These are phyloP conservation scores for Buceros bicornis DNA, from an alignment of 2,797 vertebrate species.

Conservation along the genomic window DNA sequence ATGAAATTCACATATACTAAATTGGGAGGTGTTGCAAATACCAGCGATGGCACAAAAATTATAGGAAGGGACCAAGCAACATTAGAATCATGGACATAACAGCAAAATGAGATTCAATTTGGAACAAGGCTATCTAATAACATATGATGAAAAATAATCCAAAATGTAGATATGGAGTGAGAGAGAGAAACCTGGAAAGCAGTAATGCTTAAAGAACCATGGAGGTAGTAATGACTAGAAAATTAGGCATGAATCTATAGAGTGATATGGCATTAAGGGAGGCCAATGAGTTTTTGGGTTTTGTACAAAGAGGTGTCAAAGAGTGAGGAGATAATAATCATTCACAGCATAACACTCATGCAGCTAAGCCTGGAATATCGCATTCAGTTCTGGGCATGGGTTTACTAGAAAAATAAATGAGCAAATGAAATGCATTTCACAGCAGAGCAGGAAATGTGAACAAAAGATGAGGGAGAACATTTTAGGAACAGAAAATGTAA, in stretches of 20 bases:
- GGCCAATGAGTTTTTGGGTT: constrained; percentile 11
- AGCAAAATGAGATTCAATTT: constrained; percentile 31
- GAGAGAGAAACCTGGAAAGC: constrained; percentile 40
- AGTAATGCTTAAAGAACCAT: constrained; percentile 44
- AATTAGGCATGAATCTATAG: constrained; percentile 52
- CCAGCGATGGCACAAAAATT: background rate
- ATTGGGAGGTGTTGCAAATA: constrained; percentile 14
- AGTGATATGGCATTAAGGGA: constrained; percentile 5
- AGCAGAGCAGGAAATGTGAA: background rate
- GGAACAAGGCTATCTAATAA: background rate
- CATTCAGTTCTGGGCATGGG: background rate
- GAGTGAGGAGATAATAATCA: background rate
- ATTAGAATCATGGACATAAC: background rate
- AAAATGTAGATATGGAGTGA: background rate
- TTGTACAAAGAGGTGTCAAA: constrained; percentile 31
- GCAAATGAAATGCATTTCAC: background rate
- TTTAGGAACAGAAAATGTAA: background rate
- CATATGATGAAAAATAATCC: background rate
- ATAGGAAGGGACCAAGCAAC: background rate
- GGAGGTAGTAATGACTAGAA: constrained; percentile 51
- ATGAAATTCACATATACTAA: constrained; percentile 31
- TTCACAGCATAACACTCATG: background rate
- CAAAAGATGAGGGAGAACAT: background rate
- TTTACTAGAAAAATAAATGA: background rate
- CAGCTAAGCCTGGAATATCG: background rate